These are phyloP conservation scores for Nipponacmea schrenckii DNA, from an alignment of 2,888 invertebrate genomes.

Conservation along the genomic window DNA sequence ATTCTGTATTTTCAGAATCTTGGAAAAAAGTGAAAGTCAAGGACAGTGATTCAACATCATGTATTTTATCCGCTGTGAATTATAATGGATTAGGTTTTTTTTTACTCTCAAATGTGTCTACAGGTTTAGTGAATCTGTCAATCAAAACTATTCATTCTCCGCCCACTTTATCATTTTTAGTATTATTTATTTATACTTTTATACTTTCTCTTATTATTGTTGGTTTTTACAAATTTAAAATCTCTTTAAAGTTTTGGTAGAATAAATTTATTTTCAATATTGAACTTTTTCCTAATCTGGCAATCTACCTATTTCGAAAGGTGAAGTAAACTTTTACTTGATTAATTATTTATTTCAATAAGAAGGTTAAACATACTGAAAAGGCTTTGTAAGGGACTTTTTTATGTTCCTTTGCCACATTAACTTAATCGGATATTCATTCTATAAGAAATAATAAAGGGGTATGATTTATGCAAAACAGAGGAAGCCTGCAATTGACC, in stretches of 20 bases:
- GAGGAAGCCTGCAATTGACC: too few species aligned
- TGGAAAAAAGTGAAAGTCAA: background rate
- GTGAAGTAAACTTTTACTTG: too few species aligned
- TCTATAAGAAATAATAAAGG: too few species aligned
- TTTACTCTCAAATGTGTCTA: slow-evolving; percentile 83
- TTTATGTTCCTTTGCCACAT: too few species aligned
- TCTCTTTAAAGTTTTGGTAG: slow-evolving; percentile 50
- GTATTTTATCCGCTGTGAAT: slow-evolving; percentile 78
- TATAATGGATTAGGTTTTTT: slow-evolving; percentile 87
- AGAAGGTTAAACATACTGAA: too few species aligned
- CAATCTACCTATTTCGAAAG: too few species aligned
- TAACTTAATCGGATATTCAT: too few species aligned
- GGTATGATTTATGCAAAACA: too few species aligned
- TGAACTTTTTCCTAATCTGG: too few species aligned
- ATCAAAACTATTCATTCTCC: slow-evolving; percentile 72
- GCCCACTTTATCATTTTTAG: slow-evolving; percentile 36
- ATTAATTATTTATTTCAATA: too few species aligned
- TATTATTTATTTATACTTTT: slow-evolving; percentile 57
- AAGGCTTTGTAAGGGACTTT: too few species aligned
- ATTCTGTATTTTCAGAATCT: background rate
- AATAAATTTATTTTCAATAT: background rate
- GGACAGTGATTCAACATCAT: slow-evolving; percentile 20
- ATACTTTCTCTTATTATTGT: slow-evolving; percentile 36
- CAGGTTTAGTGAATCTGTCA: slow-evolving; percentile 83
- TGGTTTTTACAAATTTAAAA: slow-evolving; percentile 39